Base-by-base conservation (phyloP, 2,888 invertebrate species). In the Cyclophora punctaria region DNA sequence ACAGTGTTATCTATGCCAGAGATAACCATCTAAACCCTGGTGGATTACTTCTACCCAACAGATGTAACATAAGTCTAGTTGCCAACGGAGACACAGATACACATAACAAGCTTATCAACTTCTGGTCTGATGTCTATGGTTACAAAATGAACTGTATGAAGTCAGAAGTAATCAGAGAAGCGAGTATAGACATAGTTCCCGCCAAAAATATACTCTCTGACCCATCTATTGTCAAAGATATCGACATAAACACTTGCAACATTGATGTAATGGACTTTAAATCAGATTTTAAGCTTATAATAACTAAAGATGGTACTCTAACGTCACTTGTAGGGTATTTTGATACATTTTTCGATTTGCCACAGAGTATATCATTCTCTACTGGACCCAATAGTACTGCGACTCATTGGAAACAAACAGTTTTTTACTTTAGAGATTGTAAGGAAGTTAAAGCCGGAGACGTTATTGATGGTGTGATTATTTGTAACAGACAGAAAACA, bases 381-480 rank as follows among this genome's bases (percentile, higher is more conserved):
- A 98, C 98, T 0, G 93, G 95, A 1, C 97, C 98, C 3, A 83
- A 90, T 42, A 83, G 89, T 0, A 89, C 91, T 0, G 88, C 92
- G 34, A 98, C 98, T 0, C 98, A 98, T 87, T 98, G 98, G 98
- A 96, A 97, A 73, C 98, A 98, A 78, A 97, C 97, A 0, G 90
- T 97, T 2, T 96, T 98, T 77, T 94, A 95, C 69, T 88, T 98
- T 7, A 93, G 92, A 56, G 90, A 94, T 60, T 92, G 94, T 40
- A 90, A 94, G 46, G 76, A 90, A 46, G 92, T 96, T 0, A 92
- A 92, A 58, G 82, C 91, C 80, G 96, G 94, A 78, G 90, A 91
- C 55, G 48, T 85, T 3, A 72, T 91, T 40, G 71, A 83, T 48
- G 96, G 96, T 7, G 92, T 90, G 58, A 88, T 97, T n/a, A 89